Base-by-base conservation (phyloP, 1,140 invertebrate species). In the Bombus superbus region DNA sequence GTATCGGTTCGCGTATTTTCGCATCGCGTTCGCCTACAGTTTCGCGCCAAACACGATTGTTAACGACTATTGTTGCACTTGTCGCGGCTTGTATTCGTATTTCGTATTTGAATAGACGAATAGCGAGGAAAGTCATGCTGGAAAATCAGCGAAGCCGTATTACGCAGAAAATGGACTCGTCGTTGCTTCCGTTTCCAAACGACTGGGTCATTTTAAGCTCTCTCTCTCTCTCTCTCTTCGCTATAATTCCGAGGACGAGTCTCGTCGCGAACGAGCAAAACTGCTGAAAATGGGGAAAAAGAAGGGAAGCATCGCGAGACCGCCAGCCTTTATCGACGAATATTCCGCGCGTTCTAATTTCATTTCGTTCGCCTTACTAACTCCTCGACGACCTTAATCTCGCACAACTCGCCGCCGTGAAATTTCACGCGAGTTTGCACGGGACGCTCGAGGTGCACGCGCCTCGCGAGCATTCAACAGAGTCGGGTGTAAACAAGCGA, bases 291-390 rank as follows among this genome's bases (percentile, higher is more conserved):
- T 81, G 66, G 44, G 53, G 79, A 82, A 79, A 18, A 85, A 35
- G 62, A 76, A 77, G 57, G 81, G 57, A 71, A 73, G 32, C 47
- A 64, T 53, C 44, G 68, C 44, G 75, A 15, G 77, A n/a, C 18
- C 57, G 28, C 57, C 68, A 53, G 28, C 78, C 66, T 64, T 32
- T 44, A 86, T 73, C 74, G 79, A 22, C 32, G 66, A 71, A 44
- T 13, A 10, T 64, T 15, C 47, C 75, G 15, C 81, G n/a, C 47
- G 86, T 83, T 88, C 86, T 86, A 90, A 90, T 90, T 90, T 88
- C 88, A 53, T 84, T 87, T 74, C 53, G 9, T 35, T 64, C 71
- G 11, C 62, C 79, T 77, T 73, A 47, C 53, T 59, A 85, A 85
- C 81, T 81, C 38, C 81, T 64, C 62, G 35, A 40, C 85, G 84